Evolutionary conservation across 1,140 invertebrate genomes (phyloP).

Genomic region (Caerostris darwini): DNA sequence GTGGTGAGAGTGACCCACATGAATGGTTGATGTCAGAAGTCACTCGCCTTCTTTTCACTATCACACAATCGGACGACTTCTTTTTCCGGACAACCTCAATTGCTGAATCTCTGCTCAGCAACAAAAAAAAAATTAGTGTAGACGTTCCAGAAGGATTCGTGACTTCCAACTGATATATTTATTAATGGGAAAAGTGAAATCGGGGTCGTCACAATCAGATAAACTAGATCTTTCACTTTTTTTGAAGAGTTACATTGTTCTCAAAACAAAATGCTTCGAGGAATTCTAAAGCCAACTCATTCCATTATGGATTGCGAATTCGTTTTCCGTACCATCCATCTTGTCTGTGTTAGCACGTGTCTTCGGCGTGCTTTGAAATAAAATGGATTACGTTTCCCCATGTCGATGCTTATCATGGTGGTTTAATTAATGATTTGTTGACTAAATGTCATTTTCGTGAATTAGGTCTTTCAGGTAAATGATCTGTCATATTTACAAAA

Average conservation of each 20-base stretch:
- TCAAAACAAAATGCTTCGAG: not conserved
- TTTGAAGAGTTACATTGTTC: constrained; percentile 55
- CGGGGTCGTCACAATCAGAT: constrained; percentile 72
- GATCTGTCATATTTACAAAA: too few relatives aligned
- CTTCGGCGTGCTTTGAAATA: not conserved
- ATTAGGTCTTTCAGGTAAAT: too few relatives aligned
- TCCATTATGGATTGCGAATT: not conserved
- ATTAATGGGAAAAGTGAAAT: constrained; percentile 54
- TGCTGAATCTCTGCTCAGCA: not conserved
- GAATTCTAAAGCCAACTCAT: not conserved
- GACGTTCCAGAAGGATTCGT: constrained; percentile 10
- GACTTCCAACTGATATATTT: not conserved
- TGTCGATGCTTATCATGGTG: not conserved
- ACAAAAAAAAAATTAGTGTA: constrained; percentile 16
- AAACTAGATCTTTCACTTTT: constrained; percentile 49
- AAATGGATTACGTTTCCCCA: not conserved
- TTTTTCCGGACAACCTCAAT: constrained; percentile 6
- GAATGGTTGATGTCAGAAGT: constrained; percentile 36
- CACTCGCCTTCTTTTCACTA: not conserved
- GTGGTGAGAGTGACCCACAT: constrained; percentile 38
- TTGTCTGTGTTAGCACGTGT: not conserved
- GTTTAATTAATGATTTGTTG: too few relatives aligned
- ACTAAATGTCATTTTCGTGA: too few relatives aligned
- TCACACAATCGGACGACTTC: constrained; percentile 35
- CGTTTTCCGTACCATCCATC: not conserved